Conservation (phyloP, 2,113 vertebrate genomes). For the Gnathonemus longibarbis region DNA sequence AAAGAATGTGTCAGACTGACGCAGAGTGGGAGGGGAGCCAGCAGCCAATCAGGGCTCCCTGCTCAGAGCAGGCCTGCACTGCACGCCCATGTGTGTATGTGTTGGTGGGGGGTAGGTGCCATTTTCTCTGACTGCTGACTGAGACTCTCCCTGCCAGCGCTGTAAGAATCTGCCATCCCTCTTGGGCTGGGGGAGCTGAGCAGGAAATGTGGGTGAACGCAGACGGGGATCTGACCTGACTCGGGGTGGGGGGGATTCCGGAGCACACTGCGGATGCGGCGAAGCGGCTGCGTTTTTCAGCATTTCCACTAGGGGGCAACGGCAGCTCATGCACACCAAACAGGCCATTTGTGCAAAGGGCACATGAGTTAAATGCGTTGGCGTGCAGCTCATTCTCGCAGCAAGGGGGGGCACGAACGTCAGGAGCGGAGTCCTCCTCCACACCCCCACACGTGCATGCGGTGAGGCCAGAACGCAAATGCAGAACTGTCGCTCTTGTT, state of each 20-base stretch:
- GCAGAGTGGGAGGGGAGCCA: background rate
- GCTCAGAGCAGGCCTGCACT: background rate
- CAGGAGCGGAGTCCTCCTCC: background rate
- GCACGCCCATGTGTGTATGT: background rate
- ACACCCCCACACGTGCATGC: background rate
- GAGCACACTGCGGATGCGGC: background rate
- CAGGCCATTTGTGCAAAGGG: background rate
- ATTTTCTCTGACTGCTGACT: conserved; percentile 4
- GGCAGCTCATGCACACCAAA: background rate
- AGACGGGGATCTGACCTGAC: background rate
- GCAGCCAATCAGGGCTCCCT: background rate
- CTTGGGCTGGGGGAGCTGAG: background rate
- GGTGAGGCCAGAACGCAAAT: background rate
- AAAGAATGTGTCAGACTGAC: background rate
- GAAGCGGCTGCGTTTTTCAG: background rate
- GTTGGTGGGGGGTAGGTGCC: background rate
- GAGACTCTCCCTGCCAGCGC: background rate
- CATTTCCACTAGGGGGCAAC: conserved; percentile 7
- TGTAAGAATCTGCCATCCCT: background rate
- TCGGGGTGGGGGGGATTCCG: background rate
- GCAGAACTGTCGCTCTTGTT: background rate
- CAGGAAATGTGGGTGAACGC: background rate
- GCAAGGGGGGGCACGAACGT: background rate
- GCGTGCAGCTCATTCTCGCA: background rate
- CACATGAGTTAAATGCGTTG: background rate